Conservation (phyloP, 1,140 invertebrate species). For the Reticulitermes speratus region DNA sequence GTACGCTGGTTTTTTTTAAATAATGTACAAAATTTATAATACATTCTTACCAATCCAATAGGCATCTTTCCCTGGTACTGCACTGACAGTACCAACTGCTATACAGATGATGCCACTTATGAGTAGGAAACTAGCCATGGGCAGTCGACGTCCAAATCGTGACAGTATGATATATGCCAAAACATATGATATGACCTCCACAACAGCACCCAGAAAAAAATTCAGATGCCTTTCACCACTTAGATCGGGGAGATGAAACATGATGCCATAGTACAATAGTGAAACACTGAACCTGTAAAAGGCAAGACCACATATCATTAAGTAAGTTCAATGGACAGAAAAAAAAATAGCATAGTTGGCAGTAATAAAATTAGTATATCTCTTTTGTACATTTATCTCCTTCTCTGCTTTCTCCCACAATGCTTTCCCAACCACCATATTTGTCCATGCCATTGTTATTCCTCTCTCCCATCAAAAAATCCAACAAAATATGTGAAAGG, state of each 20-base stretch:
- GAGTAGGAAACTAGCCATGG: constrained; percentile 34
- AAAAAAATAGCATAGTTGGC: too few relatives aligned
- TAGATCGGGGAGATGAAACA: constrained; percentile 41
- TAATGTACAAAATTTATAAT: not conserved
- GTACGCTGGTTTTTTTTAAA: too few relatives aligned
- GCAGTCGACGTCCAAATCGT: constrained; percentile 37
- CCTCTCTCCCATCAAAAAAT: too few relatives aligned
- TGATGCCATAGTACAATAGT: constrained; percentile 41
- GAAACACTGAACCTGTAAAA: constrained; percentile 45
- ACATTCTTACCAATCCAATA: constrained; percentile 37
- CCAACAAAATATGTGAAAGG: too few relatives aligned
- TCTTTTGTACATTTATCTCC: too few relatives aligned
- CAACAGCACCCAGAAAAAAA: constrained; percentile 43
- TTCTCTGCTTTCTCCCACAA: too few relatives aligned
- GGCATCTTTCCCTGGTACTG: constrained; percentile 29
- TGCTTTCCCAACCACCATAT: too few relatives aligned
- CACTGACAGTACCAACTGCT: constrained; percentile 38
- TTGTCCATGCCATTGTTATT: too few relatives aligned
- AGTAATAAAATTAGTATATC: too few relatives aligned
- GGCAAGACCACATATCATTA: constrained; percentile 24
- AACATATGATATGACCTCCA: constrained; percentile 42
- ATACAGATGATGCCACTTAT: constrained; percentile 43
- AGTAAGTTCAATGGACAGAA: too few relatives aligned
- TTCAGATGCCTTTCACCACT: constrained; percentile 44
- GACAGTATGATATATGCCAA: constrained; percentile 44